These are phyloP conservation scores for Pentalonia nigronervosa DNA, from an alignment of 1,140 invertebrate genomes.

Conservation along the genomic window DNA sequence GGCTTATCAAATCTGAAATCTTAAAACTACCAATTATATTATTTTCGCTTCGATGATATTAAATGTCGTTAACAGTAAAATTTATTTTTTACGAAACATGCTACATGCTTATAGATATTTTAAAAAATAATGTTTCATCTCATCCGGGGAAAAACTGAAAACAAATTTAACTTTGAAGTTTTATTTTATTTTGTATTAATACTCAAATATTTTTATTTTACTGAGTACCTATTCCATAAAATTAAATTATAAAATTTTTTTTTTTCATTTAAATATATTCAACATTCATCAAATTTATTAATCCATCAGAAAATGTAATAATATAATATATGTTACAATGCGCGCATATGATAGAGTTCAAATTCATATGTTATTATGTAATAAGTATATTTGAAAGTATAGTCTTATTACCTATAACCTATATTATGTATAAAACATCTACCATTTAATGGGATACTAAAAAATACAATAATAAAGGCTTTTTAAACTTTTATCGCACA, in stretches of 20 bases:
- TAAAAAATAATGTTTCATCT: conserved; percentile 25
- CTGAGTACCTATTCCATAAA: not conserved
- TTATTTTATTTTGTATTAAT: conserved; percentile 2
- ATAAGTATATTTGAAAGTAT: not conserved
- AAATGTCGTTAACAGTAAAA: not conserved
- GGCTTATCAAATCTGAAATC: not conserved
- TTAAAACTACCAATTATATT: not conserved
- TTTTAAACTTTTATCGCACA: not conserved
- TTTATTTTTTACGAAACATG: not conserved
- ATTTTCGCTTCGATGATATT: not conserved
- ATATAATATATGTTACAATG: not conserved
- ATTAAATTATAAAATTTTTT: conserved; percentile 7
- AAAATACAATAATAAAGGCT: conserved; percentile 1
- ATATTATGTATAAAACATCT: not conserved
- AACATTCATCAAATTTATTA: conserved; percentile 22
- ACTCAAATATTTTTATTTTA: conserved; percentile 14
- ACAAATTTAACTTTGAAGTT: conserved; percentile 36
- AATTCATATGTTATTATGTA: not conserved
- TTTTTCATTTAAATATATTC: conserved; percentile 9
- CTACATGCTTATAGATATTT: not conserved
- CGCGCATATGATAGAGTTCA: not conserved
- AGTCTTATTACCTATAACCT: conserved; percentile 1
- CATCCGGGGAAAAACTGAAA: not conserved
- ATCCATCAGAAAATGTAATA: conserved; percentile 1
- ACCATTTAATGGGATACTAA: not conserved